phyloP scores from a whole-genome alignment of 2,888 invertebrate genomes.

The Amitus sp. region DNA sequence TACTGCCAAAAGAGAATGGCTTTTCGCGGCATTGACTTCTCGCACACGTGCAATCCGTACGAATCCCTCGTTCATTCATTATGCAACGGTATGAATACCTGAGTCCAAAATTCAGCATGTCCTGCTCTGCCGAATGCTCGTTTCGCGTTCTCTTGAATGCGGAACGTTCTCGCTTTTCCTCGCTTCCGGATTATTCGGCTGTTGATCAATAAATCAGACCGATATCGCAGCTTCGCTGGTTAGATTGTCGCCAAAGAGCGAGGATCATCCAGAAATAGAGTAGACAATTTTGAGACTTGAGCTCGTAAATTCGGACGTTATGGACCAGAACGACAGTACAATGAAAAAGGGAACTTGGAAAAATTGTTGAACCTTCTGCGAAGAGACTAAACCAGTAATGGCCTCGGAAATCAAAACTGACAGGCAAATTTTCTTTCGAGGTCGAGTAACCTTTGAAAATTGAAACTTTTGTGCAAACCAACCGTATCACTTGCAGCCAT shows the following conservation, averaged over 20 bases:
- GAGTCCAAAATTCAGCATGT: conserved; percentile 42
- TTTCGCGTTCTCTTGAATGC: conserved; percentile 20
- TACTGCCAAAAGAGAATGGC: conserved; percentile 50
- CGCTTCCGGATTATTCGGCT: conserved; percentile 17
- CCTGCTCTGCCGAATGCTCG: conserved; percentile 34
- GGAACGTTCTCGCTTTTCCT: conserved; percentile 13
- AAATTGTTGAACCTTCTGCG: no score
- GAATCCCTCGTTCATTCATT: conserved; percentile 49
- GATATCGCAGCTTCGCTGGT: background rate
- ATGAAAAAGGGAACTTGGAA: no score
- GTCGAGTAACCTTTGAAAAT: no score
- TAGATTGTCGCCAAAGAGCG: background rate
- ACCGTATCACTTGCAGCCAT: no score
- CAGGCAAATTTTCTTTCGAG: no score
- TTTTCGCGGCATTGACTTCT: conserved; percentile 31
- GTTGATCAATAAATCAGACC: conserved; percentile 1
- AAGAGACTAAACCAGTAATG: no score
- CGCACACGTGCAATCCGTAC: conserved; percentile 23
- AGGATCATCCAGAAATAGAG: background rate
- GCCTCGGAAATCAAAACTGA: no score
- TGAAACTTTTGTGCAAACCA: no score
- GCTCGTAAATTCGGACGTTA: no score
- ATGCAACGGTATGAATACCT: conserved; percentile 56
- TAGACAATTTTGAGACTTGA: no score
- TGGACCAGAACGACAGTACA: no score